A percentile compares a stretch with the other conserved stretches of the same genome.
Conservation (phyloP, 2,797 vertebrate genomes). For the Protonibea diacanthus region DNA sequence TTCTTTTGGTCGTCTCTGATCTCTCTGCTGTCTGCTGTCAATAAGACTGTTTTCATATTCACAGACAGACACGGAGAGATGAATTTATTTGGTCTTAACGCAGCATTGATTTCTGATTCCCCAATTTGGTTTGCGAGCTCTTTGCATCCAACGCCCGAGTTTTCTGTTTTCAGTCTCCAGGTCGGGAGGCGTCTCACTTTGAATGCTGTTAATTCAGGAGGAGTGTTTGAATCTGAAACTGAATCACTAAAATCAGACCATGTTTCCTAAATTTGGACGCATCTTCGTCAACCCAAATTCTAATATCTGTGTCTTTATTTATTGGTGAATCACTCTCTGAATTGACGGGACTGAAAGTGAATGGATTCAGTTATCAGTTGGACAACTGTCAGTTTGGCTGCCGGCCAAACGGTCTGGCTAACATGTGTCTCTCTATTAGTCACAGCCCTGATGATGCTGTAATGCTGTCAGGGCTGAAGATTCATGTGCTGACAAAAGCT, state of each 20-base stretch:
- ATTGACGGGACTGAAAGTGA: slow-evolving; percentile 58
- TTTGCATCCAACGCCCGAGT: slow-evolving; percentile 43
- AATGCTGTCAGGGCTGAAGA: slow-evolving; percentile 60
- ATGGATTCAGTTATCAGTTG: slow-evolving; percentile 35
- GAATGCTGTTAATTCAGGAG: slow-evolving; percentile 60
- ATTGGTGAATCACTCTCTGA: slow-evolving; percentile 49
- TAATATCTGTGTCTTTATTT: neutral
- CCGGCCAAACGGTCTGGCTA: slow-evolving; percentile 54
- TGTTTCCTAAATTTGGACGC: neutral
- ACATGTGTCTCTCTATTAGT: slow-evolving; percentile 60
- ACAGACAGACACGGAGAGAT: slow-evolving; percentile 59
- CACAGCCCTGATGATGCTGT: slow-evolving; percentile 55
- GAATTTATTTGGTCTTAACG: slow-evolving; percentile 30
- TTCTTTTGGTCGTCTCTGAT: slow-evolving; percentile 28
- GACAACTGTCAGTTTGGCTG: slow-evolving; percentile 48
- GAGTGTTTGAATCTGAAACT: slow-evolving; percentile 10
- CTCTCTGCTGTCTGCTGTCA: slow-evolving; percentile 50
- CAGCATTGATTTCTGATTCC: slow-evolving; percentile 41
- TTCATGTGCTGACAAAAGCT: slow-evolving; percentile 61
- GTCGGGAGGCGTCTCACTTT: slow-evolving; percentile 38
- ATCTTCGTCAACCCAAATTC: neutral
- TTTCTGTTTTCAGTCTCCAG: slow-evolving; percentile 42
- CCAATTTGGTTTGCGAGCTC: slow-evolving; percentile 55
- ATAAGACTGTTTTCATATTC: slow-evolving; percentile 52
- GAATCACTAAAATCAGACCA: neutral